Conservation (phyloP, 2,888 invertebrate genomes). For the Hanleya hanleyi region DNA sequence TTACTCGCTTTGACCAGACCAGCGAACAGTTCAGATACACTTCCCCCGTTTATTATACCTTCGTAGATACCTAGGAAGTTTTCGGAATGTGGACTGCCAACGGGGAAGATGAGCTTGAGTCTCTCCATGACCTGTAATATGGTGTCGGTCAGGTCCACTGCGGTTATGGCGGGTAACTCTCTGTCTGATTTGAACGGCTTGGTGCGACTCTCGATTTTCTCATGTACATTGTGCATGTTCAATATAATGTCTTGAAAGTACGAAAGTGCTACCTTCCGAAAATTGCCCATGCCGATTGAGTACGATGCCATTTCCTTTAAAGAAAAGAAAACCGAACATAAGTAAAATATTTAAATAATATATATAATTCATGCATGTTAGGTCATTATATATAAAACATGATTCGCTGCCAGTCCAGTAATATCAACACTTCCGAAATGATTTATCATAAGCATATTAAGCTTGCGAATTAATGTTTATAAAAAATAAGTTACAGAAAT, state of each 20-base stretch:
- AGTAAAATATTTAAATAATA: no score
- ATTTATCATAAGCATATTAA: no score
- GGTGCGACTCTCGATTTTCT: constrained; percentile 35
- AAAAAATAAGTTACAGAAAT: no score
- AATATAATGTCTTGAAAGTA: constrained; percentile 36
- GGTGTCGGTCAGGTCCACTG: neutral
- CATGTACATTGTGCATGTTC: constrained; percentile 45
- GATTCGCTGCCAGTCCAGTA: no score
- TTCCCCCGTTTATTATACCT: constrained; percentile 26
- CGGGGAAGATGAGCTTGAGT: constrained; percentile 32
- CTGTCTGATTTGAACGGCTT: constrained; percentile 8
- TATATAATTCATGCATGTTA: no score
- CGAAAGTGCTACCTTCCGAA: constrained; percentile 39
- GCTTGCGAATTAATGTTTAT: no score
- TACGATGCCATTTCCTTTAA: neutral
- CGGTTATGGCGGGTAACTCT: constrained; percentile 2
- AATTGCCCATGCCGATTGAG: constrained; percentile 36
- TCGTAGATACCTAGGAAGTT: constrained; percentile 24
- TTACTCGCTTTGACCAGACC: neutral
- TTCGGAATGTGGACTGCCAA: constrained; percentile 15
- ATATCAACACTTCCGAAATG: no score
- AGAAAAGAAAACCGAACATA: no score
- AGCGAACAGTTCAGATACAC: constrained; percentile 8
- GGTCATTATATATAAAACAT: no score
- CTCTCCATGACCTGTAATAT: constrained; percentile 23